Conservation (phyloP, 64 coral and sea anemone genomes). For the Stichodactyla mertensii region DNA sequence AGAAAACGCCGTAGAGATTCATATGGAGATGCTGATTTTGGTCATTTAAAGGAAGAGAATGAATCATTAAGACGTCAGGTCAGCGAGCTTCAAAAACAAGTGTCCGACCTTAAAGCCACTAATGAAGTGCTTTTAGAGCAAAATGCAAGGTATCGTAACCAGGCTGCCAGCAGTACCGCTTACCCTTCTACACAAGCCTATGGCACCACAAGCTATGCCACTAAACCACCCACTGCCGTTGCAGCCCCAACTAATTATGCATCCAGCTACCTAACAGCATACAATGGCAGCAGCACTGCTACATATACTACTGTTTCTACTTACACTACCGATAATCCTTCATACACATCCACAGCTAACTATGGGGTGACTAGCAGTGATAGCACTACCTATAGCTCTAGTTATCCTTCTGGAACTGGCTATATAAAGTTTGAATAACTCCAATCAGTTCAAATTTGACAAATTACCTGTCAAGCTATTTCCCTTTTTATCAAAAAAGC, state of each 20-base stretch:
- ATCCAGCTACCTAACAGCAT: slow-evolving; percentile 13
- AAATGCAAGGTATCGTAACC: slow-evolving; percentile 91
- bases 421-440: slow-evolving; percentile 95
- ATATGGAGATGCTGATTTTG: slow-evolving; percentile 63
- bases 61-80: slow-evolving; percentile 74
- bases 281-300: slow-evolving; percentile 3
- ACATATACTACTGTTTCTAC: not conserved
- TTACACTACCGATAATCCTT: not conserved
- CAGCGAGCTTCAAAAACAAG: slow-evolving; percentile 93
- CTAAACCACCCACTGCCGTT: slow-evolving; percentile 8
- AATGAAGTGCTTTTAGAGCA: slow-evolving; percentile 97
- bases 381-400: slow-evolving; percentile 34
- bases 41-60: slow-evolving; percentile 84
- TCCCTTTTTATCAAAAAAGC: slow-evolving; percentile 10
- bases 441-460: not conserved
- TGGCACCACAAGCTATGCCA: not conserved
- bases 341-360: not conserved
- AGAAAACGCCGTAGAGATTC: slow-evolving; percentile 67
- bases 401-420: slow-evolving; percentile 60
- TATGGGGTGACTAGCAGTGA: not conserved
- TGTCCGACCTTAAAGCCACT: slow-evolving; percentile 82
- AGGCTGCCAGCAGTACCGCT: slow-evolving; percentile 20
- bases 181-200: not conserved
- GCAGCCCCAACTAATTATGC: slow-evolving; percentile 26
- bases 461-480: not conserved